These are phyloP conservation scores for Zophobas morio DNA, from an alignment of 1,140 invertebrate species.

Conservation along the genomic window DNA sequence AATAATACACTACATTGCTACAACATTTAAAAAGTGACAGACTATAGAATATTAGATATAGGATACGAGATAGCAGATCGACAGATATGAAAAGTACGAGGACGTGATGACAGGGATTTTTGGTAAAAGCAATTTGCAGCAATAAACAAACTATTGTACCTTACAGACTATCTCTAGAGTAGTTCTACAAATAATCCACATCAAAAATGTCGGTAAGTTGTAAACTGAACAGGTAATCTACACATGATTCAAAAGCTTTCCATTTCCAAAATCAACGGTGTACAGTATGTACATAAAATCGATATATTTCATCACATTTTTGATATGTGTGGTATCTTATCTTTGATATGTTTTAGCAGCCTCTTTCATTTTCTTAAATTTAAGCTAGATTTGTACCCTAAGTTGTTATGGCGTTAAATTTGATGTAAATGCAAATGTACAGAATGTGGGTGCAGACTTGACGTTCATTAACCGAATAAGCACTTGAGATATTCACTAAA, in stretches of 20 bases:
- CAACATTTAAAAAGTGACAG: conserved; percentile 55
- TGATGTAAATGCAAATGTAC: conserved; percentile 3
- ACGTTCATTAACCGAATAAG: neutral
- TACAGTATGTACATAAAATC: conserved; percentile 36
- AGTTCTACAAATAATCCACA: conserved; percentile 28
- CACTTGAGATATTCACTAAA: no score
- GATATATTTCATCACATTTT: conserved; percentile 46
- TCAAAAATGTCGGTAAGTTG: conserved; percentile 23
- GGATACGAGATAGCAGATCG: conserved; percentile 52
- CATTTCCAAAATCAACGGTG: conserved; percentile 15
- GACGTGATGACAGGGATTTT: conserved; percentile 29
- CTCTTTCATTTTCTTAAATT: conserved; percentile 36
- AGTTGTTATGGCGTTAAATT: conserved; percentile 11
- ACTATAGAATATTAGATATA: conserved; percentile 53
- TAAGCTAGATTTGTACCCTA: conserved; percentile 41
- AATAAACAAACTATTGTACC: neutral
- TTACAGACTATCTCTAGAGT: conserved; percentile 14
- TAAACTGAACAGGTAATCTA: conserved; percentile 9
- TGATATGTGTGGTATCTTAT: conserved; percentile 44
- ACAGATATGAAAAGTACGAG: conserved; percentile 50
- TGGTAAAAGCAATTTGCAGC: conserved; percentile 28
- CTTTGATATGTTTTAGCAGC: conserved; percentile 45
- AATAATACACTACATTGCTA: conserved; percentile 50
- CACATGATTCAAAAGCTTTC: neutral
- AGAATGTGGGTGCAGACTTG: neutral